Conservation (phyloP, 2,113 vertebrate species). For the Lophius piscatorius region DNA sequence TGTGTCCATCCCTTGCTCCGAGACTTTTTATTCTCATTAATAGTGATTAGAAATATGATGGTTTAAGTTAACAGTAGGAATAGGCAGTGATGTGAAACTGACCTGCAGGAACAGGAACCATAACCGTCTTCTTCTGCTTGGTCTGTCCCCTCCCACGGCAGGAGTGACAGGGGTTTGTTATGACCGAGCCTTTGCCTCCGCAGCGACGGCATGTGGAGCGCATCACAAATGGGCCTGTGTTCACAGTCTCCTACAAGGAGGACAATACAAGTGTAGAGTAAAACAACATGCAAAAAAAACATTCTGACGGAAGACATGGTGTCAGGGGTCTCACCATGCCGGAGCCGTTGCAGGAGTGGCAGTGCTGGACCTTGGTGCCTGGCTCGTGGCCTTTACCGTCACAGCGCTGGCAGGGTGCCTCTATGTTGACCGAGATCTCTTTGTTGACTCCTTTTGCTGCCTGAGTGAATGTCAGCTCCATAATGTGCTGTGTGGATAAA, state of each 20-base stretch:
- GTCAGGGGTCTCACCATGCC: conserved; percentile 87
- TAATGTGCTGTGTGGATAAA: conserved; percentile 83
- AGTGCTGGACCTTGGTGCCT: conserved; percentile 90
- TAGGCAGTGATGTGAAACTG: conserved; percentile 32
- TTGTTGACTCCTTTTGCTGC: conserved; percentile 98
- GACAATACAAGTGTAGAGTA: background rate
- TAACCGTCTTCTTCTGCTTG: conserved; percentile 90
- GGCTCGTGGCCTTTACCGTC: conserved; percentile 91
- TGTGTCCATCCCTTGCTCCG: too few relatives aligned
- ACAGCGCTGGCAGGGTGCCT: conserved; percentile 88
- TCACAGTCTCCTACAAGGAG: conserved; percentile 88
- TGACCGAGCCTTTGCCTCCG: conserved; percentile 86
- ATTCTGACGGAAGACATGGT: fast-evolving
- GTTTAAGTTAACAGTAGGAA: too few relatives aligned
- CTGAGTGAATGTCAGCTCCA: conserved; percentile 96
- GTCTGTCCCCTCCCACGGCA: conserved; percentile 91
- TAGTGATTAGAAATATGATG: too few relatives aligned
- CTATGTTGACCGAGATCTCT: conserved; percentile 89
- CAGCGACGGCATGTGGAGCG: conserved; percentile 93
- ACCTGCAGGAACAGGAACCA: conserved; percentile 96
- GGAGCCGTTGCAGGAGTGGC: conserved; percentile 88
- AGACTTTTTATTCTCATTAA: too few relatives aligned
- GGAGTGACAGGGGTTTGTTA: conserved; percentile 83
- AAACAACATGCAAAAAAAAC: background rate
- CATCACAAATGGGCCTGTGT: conserved; percentile 97